Percentiles rank a stretch among this genome's conserved stretches.
Conservation (phyloP, 2,113 vertebrate genomes). For the Chloropsis cyanopogon region DNA sequence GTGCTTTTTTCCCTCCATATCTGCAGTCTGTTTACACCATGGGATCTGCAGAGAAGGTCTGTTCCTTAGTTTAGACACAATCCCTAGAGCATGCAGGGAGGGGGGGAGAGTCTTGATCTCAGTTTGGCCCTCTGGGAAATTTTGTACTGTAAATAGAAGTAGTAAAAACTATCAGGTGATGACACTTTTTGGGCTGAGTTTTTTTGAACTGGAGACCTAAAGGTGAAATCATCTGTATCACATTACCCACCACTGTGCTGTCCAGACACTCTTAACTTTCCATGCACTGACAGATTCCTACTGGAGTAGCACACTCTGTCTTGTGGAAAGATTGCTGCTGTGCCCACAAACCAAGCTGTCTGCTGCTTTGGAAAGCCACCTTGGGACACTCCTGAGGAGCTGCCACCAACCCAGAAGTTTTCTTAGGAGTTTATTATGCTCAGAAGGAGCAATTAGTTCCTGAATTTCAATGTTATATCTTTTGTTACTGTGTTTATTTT, state of each 20-base stretch:
- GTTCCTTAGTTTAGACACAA: neutral
- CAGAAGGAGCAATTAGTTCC: neutral
- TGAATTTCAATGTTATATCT: neutral
- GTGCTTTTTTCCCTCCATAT: neutral
- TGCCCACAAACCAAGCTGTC: neutral
- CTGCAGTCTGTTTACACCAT: neutral
- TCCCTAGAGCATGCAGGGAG: neutral
- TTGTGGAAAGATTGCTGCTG: neutral
- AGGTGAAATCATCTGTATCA: conserved; percentile 59
- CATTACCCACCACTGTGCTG: conserved; percentile 16
- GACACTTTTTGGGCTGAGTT: conserved; percentile 56
- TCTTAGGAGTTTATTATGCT: neutral
- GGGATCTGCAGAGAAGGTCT: neutral
- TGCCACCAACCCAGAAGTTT: neutral
- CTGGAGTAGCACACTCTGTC: neutral
- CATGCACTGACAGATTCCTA: neutral
- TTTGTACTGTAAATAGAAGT: conserved; percentile 29
- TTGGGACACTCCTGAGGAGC: neutral
- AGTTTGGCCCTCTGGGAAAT: conserved; percentile 8
- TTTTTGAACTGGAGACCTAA: conserved; percentile 55
- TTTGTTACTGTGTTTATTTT: neutral
- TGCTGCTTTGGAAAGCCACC: neutral
- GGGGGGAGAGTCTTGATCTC: neutral
- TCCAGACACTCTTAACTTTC: conserved; percentile 21
- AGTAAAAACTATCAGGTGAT: conserved; percentile 58